These are phyloP conservation scores for Eudasyphora cyanicolor DNA, from an alignment of 2,888 invertebrate species.

Conservation along the genomic window DNA sequence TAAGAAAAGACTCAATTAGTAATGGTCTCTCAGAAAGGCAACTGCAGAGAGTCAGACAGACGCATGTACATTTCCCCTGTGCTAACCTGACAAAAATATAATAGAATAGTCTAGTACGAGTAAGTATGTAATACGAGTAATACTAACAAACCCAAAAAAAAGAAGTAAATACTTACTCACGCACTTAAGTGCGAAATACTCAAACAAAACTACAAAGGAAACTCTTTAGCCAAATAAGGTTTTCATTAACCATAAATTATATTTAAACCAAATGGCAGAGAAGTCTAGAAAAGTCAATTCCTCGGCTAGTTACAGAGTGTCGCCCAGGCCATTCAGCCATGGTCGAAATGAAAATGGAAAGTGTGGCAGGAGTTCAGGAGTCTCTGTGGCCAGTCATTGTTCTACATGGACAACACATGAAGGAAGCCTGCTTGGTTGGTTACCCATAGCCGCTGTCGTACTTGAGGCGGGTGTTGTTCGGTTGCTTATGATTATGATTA, in stretches of 20 bases:
- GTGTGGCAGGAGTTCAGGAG: background rate
- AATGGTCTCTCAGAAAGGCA: background rate
- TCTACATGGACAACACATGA: background rate
- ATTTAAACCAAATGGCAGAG: constrained; percentile 18
- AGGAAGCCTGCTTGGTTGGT: no score
- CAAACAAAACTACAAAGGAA: no score
- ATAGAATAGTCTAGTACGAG: background rate
- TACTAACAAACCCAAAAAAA: no score
- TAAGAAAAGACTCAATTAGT: constrained; percentile 48
- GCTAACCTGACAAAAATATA: background rate
- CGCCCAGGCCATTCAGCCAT: no score
- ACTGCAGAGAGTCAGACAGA: background rate
- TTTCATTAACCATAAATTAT: constrained; percentile 44
- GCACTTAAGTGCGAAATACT: background rate
- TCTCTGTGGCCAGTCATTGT: constrained; percentile 1
- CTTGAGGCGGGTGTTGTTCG: constrained; percentile 35
- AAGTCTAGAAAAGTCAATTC: background rate
- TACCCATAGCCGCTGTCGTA: background rate
- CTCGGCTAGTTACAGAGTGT: background rate
- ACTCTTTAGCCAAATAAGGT: constrained; percentile 51
- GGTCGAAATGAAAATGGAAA: background rate
- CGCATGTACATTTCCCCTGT: background rate
- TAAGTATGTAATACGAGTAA: no score
- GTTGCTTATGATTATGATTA: constrained; percentile 53
- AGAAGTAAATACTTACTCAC: no score